A percentile compares a stretch with the other conserved stretches of the same genome.
Evolutionary conservation across 2,888 invertebrate genomes (phyloP).

Genomic region (Lepidochrysops patricia): DNA sequence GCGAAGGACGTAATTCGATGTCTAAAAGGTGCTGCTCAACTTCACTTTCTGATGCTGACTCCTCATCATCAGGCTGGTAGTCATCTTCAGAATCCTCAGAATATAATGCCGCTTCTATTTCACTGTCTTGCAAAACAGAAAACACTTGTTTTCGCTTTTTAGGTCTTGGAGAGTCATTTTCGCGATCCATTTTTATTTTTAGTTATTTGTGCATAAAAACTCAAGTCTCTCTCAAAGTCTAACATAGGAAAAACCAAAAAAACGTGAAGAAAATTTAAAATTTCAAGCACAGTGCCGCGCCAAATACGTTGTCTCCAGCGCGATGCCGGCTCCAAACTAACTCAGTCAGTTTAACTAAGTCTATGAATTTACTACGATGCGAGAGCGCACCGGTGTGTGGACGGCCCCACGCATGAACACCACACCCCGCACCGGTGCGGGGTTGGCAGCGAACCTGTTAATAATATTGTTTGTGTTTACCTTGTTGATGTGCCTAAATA

Average conservation of each 20-base stretch:
- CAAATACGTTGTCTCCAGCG: slow-evolving; percentile 7
- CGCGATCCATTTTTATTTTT: slow-evolving; percentile 11
- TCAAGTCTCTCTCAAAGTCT: slow-evolving; percentile 8
- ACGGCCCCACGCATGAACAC: slow-evolving; percentile 3
- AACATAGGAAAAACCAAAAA: slow-evolving; percentile 12
- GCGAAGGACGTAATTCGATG: slow-evolving; percentile 15
- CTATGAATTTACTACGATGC: slow-evolving; percentile 9
- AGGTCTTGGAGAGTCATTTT: slow-evolving; percentile 10
- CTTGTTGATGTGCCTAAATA: no score
- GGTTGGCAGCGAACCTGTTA: not conserved
- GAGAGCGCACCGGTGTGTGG: slow-evolving; percentile 10
- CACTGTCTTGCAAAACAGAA: slow-evolving; percentile 10
- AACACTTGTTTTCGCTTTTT: slow-evolving; percentile 13
- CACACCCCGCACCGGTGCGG: slow-evolving; percentile 8
- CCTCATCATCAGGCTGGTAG: slow-evolving; percentile 17
- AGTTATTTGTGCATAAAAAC: slow-evolving; percentile 7
- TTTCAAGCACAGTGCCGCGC: slow-evolving; percentile 12
- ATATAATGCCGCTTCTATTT: slow-evolving; percentile 15
- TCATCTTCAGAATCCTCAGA: slow-evolving; percentile 15
- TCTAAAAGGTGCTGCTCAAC: slow-evolving; percentile 15
- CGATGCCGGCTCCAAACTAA: slow-evolving; percentile 10
- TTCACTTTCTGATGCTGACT: slow-evolving; percentile 17
- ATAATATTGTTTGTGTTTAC: no score
- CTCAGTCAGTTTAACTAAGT: no score
- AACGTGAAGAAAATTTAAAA: slow-evolving; percentile 10